Percentiles rank a stretch among this genome's conserved stretches.
phyloP scores from a whole-genome alignment of 2,113 vertebrate species.

The Melospiza georgiana region DNA sequence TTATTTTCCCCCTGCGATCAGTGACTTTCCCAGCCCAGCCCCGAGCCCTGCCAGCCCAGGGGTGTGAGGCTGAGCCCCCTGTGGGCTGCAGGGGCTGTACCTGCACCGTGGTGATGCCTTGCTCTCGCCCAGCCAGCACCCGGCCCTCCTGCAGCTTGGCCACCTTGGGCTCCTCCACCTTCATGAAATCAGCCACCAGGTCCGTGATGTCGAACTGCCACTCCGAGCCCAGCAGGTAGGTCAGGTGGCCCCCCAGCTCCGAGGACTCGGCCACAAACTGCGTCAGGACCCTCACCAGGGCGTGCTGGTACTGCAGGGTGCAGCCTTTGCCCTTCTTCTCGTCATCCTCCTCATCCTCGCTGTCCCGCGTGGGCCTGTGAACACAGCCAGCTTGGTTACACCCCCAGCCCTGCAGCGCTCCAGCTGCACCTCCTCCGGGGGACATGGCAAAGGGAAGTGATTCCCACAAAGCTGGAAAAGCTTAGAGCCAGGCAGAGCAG shows the following conservation, averaged over 20 bases:
- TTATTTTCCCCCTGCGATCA: not conserved
- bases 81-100: constrained; percentile 54
- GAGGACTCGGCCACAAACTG: constrained; percentile 91
- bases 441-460: not conserved
- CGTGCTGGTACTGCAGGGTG: constrained; percentile 94
- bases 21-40: not conserved
- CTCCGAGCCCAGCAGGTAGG: constrained; percentile 89
- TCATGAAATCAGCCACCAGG: constrained; percentile 89
- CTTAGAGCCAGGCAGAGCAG: not conserved
- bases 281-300: constrained; percentile 89
- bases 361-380: constrained; percentile 91
- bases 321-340: constrained; percentile 91
- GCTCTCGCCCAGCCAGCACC: constrained; percentile 86
- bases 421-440: not conserved
- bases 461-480: not conserved
- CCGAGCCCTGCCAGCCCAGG: fast-evolving
- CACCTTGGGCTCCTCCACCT: constrained; percentile 88
- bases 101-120: constrained; percentile 93
- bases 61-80: not conserved
- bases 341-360: constrained; percentile 95
- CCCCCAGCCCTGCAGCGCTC: not conserved
- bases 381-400: not conserved
- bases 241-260: constrained; percentile 81
- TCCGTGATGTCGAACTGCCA: constrained; percentile 97
- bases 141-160: constrained; percentile 86